Evolutionary conservation across 2,797 vertebrate genomes (phyloP).

Genomic region (Sebastes vulpes): DNA sequence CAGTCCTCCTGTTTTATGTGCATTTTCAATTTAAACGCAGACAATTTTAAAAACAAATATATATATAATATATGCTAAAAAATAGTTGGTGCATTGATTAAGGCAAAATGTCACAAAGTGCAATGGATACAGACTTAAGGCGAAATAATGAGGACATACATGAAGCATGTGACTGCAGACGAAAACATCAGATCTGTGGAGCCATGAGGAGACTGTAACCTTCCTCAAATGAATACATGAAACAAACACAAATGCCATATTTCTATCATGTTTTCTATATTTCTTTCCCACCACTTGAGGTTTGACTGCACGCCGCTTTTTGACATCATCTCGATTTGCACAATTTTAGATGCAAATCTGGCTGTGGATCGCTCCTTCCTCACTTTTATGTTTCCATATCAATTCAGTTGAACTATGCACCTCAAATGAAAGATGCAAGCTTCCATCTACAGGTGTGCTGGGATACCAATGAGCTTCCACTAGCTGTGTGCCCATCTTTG

Average conservation of each 20-base stretch:
- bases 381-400: neutral
- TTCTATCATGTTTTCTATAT: neutral
- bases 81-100: fast-evolving
- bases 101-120: too few species aligned
- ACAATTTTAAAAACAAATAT: too few species aligned
- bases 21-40: neutral
- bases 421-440: neutral
- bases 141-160: neutral
- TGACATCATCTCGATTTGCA: neutral
- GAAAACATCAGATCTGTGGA: neutral
- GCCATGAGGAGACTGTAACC: too few species aligned
- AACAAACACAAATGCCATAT: neutral
- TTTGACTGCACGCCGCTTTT: neutral
- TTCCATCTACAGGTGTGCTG: slow-evolving; percentile 7
- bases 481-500: neutral
- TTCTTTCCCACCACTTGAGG: neutral
- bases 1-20: neutral
- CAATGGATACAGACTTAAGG: neutral
- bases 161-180: neutral
- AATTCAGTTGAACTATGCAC: neutral
- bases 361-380: neutral
- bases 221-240: too few species aligned
- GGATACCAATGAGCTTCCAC: neutral
- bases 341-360: neutral
- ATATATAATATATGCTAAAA: too few species aligned